Conservation (phyloP, 2,113 vertebrate genomes). For the Raja brachyura region DNA sequence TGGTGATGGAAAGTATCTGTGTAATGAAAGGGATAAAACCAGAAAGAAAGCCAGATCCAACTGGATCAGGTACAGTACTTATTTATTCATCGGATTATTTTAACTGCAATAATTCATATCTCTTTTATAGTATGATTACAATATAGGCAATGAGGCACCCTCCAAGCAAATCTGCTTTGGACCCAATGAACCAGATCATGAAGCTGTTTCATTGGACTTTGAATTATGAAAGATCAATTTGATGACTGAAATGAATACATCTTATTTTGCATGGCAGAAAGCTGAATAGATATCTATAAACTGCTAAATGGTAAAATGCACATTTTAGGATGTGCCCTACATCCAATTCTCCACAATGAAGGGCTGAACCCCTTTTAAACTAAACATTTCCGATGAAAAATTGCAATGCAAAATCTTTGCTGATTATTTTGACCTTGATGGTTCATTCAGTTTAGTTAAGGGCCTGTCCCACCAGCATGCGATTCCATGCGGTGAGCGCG, state of each 20-base stretch:
- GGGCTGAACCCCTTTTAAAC: neutral
- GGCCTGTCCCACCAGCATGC: too few relatives aligned
- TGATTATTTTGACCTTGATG: neutral
- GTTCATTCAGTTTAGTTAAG: neutral
- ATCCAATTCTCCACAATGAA: neutral
- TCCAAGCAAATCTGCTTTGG: neutral
- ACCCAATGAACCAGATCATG: neutral
- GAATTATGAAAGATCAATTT: neutral
- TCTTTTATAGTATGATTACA: neutral
- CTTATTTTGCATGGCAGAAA: neutral
- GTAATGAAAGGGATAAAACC: conserved; percentile 80
- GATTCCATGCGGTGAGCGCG: too few relatives aligned
- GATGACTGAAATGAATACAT: neutral
- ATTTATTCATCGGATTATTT: neutral
- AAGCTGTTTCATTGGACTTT: neutral
- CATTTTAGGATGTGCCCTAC: neutral
- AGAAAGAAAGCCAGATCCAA: conserved; percentile 80
- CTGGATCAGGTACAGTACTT: conserved; percentile 63
- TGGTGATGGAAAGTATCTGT: conserved; percentile 91
- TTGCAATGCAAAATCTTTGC: neutral
- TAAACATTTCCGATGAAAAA: neutral
- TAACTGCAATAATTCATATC: neutral
- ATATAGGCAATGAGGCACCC: neutral
- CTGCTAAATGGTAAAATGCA: neutral
- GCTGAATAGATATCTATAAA: neutral